Evolutionary conservation across 2,888 invertebrate species (phyloP).

Genomic region (Zootermopsis nevadensis): DNA sequence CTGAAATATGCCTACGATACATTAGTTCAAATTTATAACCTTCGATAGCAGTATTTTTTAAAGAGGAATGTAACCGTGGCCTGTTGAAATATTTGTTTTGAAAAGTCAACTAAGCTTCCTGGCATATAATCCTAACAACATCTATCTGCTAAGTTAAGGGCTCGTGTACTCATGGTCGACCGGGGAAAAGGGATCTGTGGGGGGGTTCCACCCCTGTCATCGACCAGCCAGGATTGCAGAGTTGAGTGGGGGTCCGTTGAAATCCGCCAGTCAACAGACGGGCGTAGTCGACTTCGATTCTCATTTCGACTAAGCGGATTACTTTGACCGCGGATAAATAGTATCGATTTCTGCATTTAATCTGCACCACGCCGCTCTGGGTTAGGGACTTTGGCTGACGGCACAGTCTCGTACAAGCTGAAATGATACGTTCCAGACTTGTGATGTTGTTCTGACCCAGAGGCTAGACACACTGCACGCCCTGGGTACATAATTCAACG

Average conservation of each 20-base stretch:
- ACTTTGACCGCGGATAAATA: constrained; percentile 51
- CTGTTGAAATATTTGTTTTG: constrained; percentile 36
- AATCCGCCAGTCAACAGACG: constrained; percentile 46
- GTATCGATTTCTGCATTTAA: constrained; percentile 51
- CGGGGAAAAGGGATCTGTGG: neutral
- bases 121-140: constrained; percentile 31
- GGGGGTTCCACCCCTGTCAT: constrained; percentile 12
- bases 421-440: neutral
- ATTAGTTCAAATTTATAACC: constrained; percentile 35
- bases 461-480: constrained; percentile 1
- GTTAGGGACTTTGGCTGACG: neutral
- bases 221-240: neutral
- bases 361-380: constrained; percentile 36
- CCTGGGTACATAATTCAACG: constrained; percentile 4
- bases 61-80: constrained; percentile 13
- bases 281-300: constrained; percentile 47
- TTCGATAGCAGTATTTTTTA: constrained; percentile 22
- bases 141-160: constrained; percentile 19
- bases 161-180: neutral
- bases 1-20: neutral
- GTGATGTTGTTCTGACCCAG: constrained; percentile 4
- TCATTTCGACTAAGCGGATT: constrained; percentile 52
- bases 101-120: constrained; percentile 28
- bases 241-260: neutral
- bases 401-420: neutral